Base-by-base conservation (phyloP, 2,797 vertebrate genomes). In the Spea hammondii region DNA sequence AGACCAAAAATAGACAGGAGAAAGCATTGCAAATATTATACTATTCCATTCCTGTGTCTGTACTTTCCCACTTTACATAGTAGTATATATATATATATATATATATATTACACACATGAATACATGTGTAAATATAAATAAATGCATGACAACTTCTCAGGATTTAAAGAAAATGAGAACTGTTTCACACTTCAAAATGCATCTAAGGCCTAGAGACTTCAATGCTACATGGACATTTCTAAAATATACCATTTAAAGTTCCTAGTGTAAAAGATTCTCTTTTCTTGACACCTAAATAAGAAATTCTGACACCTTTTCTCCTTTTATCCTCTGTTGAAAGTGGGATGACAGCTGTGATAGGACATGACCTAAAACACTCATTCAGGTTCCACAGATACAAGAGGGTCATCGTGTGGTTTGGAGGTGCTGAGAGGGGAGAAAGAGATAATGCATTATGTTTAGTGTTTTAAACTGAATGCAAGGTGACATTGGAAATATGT, bases 401-500 rank as follows among this genome's bases (percentile, higher is more conserved):
- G 53, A 72, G 60, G 79, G 74, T 80, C 73, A 80, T 76, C 73
- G 67, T 59, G 71, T 68, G 72, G 60, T 67, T 76, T 57, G 54
- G 44, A 76, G 74, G 74, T 80, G 79, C 76, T 76, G 68, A 72
- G 67, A 66, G 73, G 51, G 50, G 59, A 32, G 14, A 13, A 44
- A 72, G 65, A 66, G 57, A 67, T 72, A 66, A 57, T 76, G 79
- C 68, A 80, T 76, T 76, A 76, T 80, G 60, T 80, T 76, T 76
- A 66, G 67, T 62, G 78, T 65, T n/a, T 64, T 47, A 80, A 70
- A 80, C 51, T n/a, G 14, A 53, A 71, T 76, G 68, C 60, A 76
- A 80, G 73, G 51, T 76, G 79, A 76, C 74, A 76, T 67, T 80
- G 68, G 53, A 72, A 54, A 76, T 71, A 76, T 76, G 74, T 76